Evolutionary conservation across 2,797 vertebrate species (phyloP), one percentile per base, ranked within the genome.

Genomic region (Myoxocephalus aenaeus): DNA sequence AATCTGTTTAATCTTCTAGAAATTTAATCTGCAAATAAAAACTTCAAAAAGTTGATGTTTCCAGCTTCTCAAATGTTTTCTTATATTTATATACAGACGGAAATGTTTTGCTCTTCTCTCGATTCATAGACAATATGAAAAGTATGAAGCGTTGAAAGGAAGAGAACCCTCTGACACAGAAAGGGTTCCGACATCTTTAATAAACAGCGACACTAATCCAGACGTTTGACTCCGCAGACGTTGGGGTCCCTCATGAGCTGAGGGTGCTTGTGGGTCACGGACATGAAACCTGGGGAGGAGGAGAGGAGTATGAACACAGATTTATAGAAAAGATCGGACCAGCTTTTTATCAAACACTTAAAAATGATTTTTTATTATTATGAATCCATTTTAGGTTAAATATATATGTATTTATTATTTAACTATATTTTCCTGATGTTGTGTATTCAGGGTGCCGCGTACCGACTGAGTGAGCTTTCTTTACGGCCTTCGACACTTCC

Each of bases 201-300:
- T 32, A 32, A 10, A 57, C 7, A 17, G 15, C n/a, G 7, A 22
- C 6, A 13, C n/a, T 40, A 61, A 22, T 61, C 58, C 58, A 61
- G 58, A 38, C 22, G 58, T 61, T 36, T 61, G 34, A 61, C 7
- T 22, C 58, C 58, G 36, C 58, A 61, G 34, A 99, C 91, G 89
- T 96, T 96, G 25, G 97, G 97, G 73, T 99, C 98, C 90, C 91
- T 97, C 83, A 97, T 96, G 86, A 97, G 97, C 42, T 93, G 83
- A 48, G 98, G 97, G 73, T 97, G 95, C 92, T 99, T 99, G 91
- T 96, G 96, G 15, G 95, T 97, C 88, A 97, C 96, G 1, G 98
- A 93, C 98, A 99, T 99, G 90, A 98, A 97, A 76, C 98, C 98
- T 92, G 65, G 0, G 25, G 25, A 50, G 38, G 65, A 0, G 25